Conservation (phyloP, 1,140 invertebrate species). For the Phthorimaea operculella region DNA sequence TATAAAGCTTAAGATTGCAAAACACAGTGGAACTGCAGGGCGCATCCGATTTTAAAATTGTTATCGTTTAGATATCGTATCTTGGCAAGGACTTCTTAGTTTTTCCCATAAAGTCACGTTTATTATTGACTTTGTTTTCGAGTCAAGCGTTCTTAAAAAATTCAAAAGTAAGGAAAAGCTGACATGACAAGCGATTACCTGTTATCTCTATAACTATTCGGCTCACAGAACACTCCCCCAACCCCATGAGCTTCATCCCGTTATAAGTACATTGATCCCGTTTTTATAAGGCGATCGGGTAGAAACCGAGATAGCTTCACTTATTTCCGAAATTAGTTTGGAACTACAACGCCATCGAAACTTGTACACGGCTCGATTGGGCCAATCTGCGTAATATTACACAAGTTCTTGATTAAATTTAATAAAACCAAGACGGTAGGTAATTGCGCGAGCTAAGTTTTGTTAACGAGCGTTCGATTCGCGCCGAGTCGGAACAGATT, state of each 20-base stretch:
- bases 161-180: too few relatives aligned
- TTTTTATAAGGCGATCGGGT: constrained; percentile 50
- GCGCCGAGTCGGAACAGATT: constrained; percentile 36
- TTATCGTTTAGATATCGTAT: too few relatives aligned
- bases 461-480: constrained; percentile 65
- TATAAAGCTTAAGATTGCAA: constrained; percentile 8
- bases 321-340: constrained; percentile 63
- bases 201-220: not conserved
- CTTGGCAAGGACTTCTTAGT: too few relatives aligned
- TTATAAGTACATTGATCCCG: constrained; percentile 40
- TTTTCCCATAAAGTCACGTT: too few relatives aligned
- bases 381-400: constrained; percentile 66
- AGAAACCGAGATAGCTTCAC: constrained; percentile 51
- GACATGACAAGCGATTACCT: not conserved
- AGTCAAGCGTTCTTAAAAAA: too few relatives aligned
- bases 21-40: not conserved
- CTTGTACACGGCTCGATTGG: constrained; percentile 63
- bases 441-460: constrained; percentile 62
- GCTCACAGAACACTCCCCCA: not conserved
- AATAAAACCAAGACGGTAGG: constrained; percentile 66
- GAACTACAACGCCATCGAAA: constrained; percentile 63
- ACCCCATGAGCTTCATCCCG: constrained; percentile 17
- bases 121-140: too few relatives aligned
- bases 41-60: too few relatives aligned
- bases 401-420: constrained; percentile 69